Evolutionary conservation across 2,888 invertebrate species (phyloP), one percentile per base, ranked within the genome.

Genomic region (Panzeria rudis): DNA sequence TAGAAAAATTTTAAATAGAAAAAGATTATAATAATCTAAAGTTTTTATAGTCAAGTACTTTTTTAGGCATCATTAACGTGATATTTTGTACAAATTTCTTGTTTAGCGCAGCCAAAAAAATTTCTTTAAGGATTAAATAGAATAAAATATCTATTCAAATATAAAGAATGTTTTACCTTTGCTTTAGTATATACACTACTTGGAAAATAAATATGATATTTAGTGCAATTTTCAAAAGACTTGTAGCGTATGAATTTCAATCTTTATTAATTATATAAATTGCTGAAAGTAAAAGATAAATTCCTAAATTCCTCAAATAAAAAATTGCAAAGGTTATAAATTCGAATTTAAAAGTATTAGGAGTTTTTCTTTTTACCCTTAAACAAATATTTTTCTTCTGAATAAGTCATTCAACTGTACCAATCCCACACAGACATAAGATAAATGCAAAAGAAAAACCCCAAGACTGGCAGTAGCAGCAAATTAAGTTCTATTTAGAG

Each of bases 401-500:
- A 0, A 54, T 50, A 54, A 75, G 41, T 75, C 54, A 64, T 75
- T 64, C 62, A 64, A 75, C 73, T 73, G 35, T 20, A 17, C 11
- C 62, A 17, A 52, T 23, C 69, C 61, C 52, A 61, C 50, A 52
- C 61, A 52, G 2, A 44, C 44, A 41, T 41, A 41, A 13, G 15
- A 44, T n/a, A 44, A 3, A 44, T 5, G 6, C 17, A 20, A 35
- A 25, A 20, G 47, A 61, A 35, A 41, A 8, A 62, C 52, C 2
- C 29, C 17, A 25, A 47, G 38, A 17, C 20, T 75, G 41, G 44
- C 35, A 54, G 44, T 25, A 54, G 52, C 52, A 79, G 59, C 29
- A 75, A 81, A 73, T 75, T 56, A 73, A 81, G 59, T 81, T 81
- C 38, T 52, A 52, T 68, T 80, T 52, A 35, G 13, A 59, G 23